These are phyloP conservation scores for Molossus alvarezi DNA, from an alignment of 2,797 vertebrate genomes.

Conservation along the genomic window DNA sequence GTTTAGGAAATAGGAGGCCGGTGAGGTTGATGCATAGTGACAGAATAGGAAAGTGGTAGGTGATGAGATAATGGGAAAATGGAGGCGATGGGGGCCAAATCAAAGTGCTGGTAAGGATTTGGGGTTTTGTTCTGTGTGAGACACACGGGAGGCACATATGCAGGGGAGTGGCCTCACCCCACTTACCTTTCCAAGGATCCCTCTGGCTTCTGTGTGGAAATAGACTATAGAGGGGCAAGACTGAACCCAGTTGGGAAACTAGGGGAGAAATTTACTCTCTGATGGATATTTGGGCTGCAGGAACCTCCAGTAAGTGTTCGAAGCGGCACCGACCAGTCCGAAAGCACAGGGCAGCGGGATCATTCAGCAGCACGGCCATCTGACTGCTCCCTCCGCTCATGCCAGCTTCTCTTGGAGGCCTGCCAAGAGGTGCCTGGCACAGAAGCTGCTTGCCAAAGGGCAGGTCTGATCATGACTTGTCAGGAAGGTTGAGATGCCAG, in stretches of 20 bases:
- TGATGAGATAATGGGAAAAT: background rate
- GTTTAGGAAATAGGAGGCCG: background rate
- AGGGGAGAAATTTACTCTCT: background rate
- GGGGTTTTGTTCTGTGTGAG: background rate
- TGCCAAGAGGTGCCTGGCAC: background rate
- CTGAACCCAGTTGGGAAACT: background rate
- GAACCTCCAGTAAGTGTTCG: background rate
- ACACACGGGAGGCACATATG: background rate
- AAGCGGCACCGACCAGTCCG: background rate
- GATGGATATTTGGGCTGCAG: background rate
- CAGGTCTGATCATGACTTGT: slow-evolving; percentile 53
- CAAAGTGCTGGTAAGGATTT: background rate
- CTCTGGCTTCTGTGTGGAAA: background rate
- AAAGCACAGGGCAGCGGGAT: background rate
- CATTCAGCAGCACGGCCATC: background rate
- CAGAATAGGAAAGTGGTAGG: background rate
- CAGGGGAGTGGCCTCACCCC: background rate
- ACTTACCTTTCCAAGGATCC: background rate
- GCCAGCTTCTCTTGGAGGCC: slow-evolving; percentile 11
- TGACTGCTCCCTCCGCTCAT: background rate
- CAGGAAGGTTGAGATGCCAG: slow-evolving; percentile 72
- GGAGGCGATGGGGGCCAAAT: background rate
- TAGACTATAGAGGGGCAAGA: background rate
- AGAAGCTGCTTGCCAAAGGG: slow-evolving; percentile 41
- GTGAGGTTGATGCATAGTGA: background rate